Evolutionary conservation across 53 echinoderm and acorn worm genomes (phyloP).

Genomic region (Zoroaster sp.): DNA sequence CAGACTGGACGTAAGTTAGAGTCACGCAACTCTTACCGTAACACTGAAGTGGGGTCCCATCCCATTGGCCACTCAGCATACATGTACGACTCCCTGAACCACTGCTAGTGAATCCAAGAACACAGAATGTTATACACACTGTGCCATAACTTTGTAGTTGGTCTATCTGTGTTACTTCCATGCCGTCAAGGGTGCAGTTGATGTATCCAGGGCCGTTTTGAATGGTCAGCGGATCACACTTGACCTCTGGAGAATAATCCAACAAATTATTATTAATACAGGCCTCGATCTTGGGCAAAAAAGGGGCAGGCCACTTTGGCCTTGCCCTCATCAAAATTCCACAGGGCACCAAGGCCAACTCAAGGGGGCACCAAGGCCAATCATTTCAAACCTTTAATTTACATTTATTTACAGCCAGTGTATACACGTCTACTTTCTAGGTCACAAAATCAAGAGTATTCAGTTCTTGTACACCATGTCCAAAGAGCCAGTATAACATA

Average conservation of each 20-base stretch:
- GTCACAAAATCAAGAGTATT: too few relatives aligned
- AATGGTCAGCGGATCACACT: slow-evolving; percentile 43
- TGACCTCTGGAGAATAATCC: slow-evolving; percentile 9
- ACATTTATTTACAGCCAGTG: too few relatives aligned
- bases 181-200: neutral
- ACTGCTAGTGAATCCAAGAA: slow-evolving; percentile 61
- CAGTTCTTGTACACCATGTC: too few relatives aligned
- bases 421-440: too few relatives aligned
- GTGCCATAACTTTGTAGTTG: slow-evolving; percentile 54
- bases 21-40: slow-evolving; percentile 61
- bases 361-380: too few relatives aligned
- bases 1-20: too few relatives aligned
- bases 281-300: too few relatives aligned
- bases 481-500: too few relatives aligned
- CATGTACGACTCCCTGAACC: slow-evolving; percentile 63
- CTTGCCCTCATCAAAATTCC: too few relatives aligned
- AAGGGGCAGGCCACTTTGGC: too few relatives aligned
- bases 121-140: slow-evolving; percentile 60
- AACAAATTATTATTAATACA: neutral
- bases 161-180: neutral
- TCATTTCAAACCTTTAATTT: too few relatives aligned
- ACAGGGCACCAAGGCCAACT: too few relatives aligned
- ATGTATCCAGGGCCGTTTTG: neutral
- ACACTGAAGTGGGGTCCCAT: slow-evolving; percentile 69
- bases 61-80: slow-evolving; percentile 61